These are phyloP conservation scores for Rhodophaea formosa DNA, from an alignment of 2,888 invertebrate species.

Conservation along the genomic window DNA sequence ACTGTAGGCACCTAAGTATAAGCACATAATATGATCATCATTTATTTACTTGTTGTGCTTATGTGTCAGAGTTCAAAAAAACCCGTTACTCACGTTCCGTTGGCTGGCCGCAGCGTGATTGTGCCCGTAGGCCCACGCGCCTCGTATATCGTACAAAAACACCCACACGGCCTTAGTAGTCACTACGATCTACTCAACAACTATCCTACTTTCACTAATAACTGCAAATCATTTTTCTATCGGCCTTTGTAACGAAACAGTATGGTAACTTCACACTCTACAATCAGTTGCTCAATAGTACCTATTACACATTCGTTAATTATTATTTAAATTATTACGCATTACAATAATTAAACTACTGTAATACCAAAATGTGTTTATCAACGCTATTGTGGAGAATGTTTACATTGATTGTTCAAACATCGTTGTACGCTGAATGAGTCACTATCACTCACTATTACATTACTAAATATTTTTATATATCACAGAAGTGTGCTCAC, in stretches of 20 bases:
- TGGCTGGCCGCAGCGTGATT: conserved; percentile 26
- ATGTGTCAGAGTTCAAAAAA: conserved; percentile 49
- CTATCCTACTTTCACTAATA: conserved; percentile 39
- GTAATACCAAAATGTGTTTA: conserved; percentile 12
- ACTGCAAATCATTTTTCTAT: conserved; percentile 29
- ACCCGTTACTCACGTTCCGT: conserved; percentile 54
- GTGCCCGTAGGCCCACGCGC: conserved; percentile 28
- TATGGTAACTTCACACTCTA: conserved; percentile 15
- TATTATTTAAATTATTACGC: conserved; percentile 13
- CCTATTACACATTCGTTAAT: background rate
- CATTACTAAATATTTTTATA: conserved; percentile 58
- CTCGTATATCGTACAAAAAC: conserved; percentile 31
- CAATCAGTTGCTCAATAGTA: conserved; percentile 7
- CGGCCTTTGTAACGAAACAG: conserved; percentile 14
- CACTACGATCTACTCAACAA: conserved; percentile 24
- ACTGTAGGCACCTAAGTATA: background rate
- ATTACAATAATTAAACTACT: conserved; percentile 10
- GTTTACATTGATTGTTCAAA: conserved; percentile 47
- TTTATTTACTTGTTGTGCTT: background rate
- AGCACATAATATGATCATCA: background rate
- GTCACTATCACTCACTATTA: conserved; percentile 64
- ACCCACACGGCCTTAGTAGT: conserved; percentile 43
- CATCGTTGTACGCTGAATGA: conserved; percentile 46
- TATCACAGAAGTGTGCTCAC: conserved; percentile 67
- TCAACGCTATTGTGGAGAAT: conserved; percentile 21